These are phyloP conservation scores for Ips nitidus DNA, from an alignment of 1,140 invertebrate genomes.

Conservation along the genomic window DNA sequence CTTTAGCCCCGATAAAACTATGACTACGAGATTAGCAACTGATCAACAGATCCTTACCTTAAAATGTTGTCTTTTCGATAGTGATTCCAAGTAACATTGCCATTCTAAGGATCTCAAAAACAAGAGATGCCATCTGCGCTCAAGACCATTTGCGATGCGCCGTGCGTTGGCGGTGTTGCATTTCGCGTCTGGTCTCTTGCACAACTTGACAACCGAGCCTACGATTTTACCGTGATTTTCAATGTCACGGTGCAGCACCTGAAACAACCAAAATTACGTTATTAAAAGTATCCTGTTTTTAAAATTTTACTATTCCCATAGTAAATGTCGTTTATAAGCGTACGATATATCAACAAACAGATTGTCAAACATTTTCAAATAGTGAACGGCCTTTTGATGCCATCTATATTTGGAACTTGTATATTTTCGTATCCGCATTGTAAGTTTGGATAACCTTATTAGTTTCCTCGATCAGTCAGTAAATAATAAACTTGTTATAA, in stretches of 20 bases:
- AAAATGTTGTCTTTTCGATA: slow-evolving; percentile 40
- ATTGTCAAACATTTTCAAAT: slow-evolving; percentile 27
- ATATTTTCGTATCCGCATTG: slow-evolving; percentile 28
- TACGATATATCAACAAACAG: slow-evolving; percentile 23
- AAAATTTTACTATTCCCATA: slow-evolving; percentile 16
- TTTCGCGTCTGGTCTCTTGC: slow-evolving; percentile 50
- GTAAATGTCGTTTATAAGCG: slow-evolving; percentile 17
- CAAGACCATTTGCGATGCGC: slow-evolving; percentile 61
- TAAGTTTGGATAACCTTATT: slow-evolving; percentile 19
- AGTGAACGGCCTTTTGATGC: slow-evolving; percentile 13
- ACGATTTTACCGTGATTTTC: slow-evolving; percentile 82
- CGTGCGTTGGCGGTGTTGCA: slow-evolving; percentile 50
- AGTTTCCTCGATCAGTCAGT: not conserved
- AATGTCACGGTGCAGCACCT: slow-evolving; percentile 83
- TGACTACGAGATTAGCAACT: too few species aligned
- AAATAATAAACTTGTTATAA: too few species aligned
- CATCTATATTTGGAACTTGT: slow-evolving; percentile 28
- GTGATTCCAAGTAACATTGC: slow-evolving; percentile 75
- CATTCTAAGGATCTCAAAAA: slow-evolving; percentile 87
- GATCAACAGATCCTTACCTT: slow-evolving; percentile 36
- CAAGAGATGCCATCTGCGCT: slow-evolving; percentile 83
- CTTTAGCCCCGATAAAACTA: too few species aligned
- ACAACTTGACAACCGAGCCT: slow-evolving; percentile 73
- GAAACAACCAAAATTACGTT: slow-evolving; percentile 47
- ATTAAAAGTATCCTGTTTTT: not conserved